phyloP scores from a whole-genome alignment of 1,140 invertebrate species.

The Drosophila asahinai region DNA sequence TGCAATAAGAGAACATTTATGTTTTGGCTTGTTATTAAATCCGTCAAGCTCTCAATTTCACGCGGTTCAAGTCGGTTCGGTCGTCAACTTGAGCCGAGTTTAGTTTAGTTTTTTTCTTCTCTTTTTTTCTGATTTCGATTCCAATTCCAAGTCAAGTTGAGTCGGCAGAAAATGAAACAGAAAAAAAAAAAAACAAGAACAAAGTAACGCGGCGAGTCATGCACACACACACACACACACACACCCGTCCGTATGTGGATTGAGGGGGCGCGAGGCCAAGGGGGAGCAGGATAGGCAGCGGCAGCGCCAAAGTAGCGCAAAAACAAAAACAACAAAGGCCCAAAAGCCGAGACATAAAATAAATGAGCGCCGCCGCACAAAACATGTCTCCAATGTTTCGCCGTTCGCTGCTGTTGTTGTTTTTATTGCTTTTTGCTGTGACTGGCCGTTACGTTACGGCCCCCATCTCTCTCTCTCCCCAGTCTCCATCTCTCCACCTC shows the following conservation, averaged over 20 bases:
- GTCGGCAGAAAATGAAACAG: constrained; percentile 32
- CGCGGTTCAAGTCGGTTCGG: constrained; percentile 24
- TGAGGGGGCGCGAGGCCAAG: neutral
- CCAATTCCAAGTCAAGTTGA: constrained; percentile 24
- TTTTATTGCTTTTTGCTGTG: constrained; percentile 60
- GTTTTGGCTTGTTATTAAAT: constrained; percentile 23
- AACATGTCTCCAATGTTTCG: constrained; percentile 77
- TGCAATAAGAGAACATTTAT: constrained; percentile 13
- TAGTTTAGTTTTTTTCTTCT: constrained; percentile 14
- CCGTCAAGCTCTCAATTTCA: constrained; percentile 47
- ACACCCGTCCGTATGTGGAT: neutral
- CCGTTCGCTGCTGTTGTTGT: constrained; percentile 42
- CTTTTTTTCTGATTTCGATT: constrained; percentile 14
- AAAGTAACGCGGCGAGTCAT: constrained; percentile 63
- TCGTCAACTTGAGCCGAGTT: constrained; percentile 13
- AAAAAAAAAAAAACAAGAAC: constrained; percentile 41
- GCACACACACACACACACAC: constrained; percentile 64
- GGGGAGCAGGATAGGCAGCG: constrained; percentile 60
- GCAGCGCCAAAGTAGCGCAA: constrained; percentile 62
- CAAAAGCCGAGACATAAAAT: constrained; percentile 75
- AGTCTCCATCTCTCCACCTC: constrained; percentile 9
- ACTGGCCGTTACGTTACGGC: constrained; percentile 52
- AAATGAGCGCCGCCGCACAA: constrained; percentile 77
- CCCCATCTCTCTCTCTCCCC: constrained; percentile 23
- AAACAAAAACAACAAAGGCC: constrained; percentile 56